phyloP scores from a whole-genome alignment of 2,888 invertebrate genomes.

The Choristoneura rosaceana region DNA sequence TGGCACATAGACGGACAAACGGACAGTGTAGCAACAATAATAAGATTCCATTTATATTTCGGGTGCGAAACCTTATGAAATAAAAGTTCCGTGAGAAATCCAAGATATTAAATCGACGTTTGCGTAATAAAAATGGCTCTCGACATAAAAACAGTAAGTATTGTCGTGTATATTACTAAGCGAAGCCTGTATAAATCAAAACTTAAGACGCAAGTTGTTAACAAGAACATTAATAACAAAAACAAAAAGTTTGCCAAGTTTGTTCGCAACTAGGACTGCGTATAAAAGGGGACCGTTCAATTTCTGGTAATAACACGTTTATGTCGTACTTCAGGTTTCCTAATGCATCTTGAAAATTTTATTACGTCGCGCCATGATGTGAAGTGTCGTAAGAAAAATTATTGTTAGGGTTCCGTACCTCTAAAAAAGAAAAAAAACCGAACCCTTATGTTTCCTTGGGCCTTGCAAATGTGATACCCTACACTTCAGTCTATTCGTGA shows the following conservation, averaged over 20 bases:
- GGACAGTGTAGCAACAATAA: no score
- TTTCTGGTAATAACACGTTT: constrained; percentile 21
- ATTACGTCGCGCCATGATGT: background rate
- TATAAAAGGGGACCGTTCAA: constrained; percentile 15
- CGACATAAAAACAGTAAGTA: constrained; percentile 1
- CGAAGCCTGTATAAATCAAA: constrained; percentile 29
- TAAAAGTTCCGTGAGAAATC: no score
- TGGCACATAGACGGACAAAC: no score
- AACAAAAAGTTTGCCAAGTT: constrained; percentile 35
- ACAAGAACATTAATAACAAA: constrained; percentile 41
- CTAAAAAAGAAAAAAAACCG: no score
- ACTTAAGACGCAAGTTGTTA: constrained; percentile 28
- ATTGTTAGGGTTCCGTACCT: background rate
- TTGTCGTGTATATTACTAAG: background rate
- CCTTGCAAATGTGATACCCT: no score
- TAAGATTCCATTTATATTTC: no score
- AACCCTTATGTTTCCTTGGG: no score
- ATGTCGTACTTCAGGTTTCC: constrained; percentile 9
- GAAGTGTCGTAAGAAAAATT: background rate
- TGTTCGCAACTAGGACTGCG: constrained; percentile 26
- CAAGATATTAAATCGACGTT: no score
- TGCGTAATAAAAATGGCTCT: background rate
- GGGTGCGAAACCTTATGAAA: no score
- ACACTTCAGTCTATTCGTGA: no score
- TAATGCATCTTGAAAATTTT: constrained; percentile 3